Percentiles rank a stretch among this genome's conserved stretches.
These are phyloP conservation scores for Tyto alba DNA, from an alignment of 2,113 vertebrate genomes.

Conservation along the genomic window DNA sequence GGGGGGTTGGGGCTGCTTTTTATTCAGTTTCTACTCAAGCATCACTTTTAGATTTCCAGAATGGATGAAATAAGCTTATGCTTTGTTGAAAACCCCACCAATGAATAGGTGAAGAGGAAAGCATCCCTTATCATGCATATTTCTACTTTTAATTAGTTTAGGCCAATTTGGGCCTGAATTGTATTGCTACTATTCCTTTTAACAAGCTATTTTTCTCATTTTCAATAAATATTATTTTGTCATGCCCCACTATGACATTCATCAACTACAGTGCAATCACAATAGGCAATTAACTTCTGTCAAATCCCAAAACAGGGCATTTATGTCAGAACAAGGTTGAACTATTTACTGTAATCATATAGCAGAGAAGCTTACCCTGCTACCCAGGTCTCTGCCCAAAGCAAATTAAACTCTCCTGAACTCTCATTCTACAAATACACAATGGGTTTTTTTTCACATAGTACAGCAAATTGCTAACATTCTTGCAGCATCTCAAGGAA, in stretches of 20 bases:
- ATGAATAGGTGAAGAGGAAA: background rate
- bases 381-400: slow-evolving; percentile 27
- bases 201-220: background rate
- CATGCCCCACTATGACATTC: background rate
- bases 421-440: slow-evolving; percentile 38
- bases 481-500: slow-evolving; percentile 7
- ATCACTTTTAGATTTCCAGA: background rate
- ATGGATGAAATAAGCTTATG: background rate
- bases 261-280: background rate
- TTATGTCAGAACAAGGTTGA: slow-evolving; percentile 49
- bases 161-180: background rate
- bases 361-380: slow-evolving; percentile 39
- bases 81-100: background rate
- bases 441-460: background rate
- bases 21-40: background rate
- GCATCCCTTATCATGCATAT: background rate
- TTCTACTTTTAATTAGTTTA: background rate
- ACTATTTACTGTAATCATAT: slow-evolving; percentile 39
- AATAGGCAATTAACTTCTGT: slow-evolving; percentile 63
- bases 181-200: background rate
- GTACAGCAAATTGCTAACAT: slow-evolving; percentile 35
- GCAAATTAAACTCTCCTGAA: slow-evolving; percentile 43
- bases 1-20: background rate
- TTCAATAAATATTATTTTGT: slow-evolving; percentile 22
- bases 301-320: slow-evolving; percentile 40